Conservation (phyloP, 2,888 invertebrate genomes). For the Pammene aurita region DNA sequence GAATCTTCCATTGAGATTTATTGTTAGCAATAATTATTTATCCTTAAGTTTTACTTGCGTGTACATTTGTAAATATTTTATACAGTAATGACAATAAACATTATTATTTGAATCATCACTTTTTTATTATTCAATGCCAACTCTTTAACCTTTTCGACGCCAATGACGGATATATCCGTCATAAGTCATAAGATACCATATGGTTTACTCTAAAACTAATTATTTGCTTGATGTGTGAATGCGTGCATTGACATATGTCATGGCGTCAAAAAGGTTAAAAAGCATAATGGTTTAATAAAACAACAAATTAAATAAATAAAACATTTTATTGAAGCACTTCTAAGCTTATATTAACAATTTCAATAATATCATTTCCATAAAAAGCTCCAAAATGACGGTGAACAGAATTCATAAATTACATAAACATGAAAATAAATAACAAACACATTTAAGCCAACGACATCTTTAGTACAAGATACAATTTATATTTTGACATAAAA, state of each 20-base stretch:
- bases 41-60: too few species aligned
- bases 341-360: constrained; percentile 21
- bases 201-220: too few species aligned
- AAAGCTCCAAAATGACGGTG: constrained; percentile 3
- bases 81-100: constrained; percentile 26
- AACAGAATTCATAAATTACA: constrained; percentile 11
- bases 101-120: background rate
- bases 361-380: constrained; percentile 9
- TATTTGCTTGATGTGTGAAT: too few species aligned
- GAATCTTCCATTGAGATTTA: background rate
- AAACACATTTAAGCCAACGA: background rate
- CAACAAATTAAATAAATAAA: constrained; percentile 34
- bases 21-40: constrained; percentile 7
- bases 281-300: constrained; percentile 31
- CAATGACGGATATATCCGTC: too few species aligned
- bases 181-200: too few species aligned
- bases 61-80: constrained; percentile 36
- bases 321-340: constrained; percentile 35
- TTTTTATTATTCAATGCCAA: background rate
- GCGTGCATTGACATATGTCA: too few species aligned
- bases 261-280: too few species aligned
- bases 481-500: too few species aligned
- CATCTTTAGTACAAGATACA: too few species aligned
- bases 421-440: constrained; percentile 1
- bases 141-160: too few species aligned